Percentiles rank a stretch among this genome's conserved stretches.
Evolutionary conservation across 2,797 vertebrate genomes (phyloP).

Genomic region (Catharus ustulatus): DNA sequence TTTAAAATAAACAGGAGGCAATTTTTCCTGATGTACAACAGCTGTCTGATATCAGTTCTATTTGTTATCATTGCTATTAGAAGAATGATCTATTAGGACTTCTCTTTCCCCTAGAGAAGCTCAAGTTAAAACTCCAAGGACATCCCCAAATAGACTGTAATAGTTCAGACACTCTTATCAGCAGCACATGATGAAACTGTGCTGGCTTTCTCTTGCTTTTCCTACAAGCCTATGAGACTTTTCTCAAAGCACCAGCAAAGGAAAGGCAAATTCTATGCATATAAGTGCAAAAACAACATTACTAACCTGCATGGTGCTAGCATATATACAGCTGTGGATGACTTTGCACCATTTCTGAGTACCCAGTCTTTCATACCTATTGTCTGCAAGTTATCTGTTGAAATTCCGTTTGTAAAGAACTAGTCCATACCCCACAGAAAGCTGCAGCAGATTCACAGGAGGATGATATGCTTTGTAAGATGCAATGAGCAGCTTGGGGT

Average conservation of each 20-base stretch:
- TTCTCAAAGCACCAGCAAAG: background rate
- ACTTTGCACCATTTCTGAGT: background rate
- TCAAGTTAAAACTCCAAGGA: slow-evolving; percentile 61
- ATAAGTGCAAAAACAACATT: background rate
- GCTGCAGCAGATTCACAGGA: background rate
- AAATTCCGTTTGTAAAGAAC: background rate
- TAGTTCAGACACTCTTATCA: slow-evolving; percentile 56
- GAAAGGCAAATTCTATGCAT: background rate
- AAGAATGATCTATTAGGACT: slow-evolving; percentile 58
- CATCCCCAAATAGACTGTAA: slow-evolving; percentile 50
- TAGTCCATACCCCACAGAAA: background rate
- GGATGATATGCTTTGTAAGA: background rate
- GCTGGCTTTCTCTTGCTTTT: slow-evolving; percentile 23
- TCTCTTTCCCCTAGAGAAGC: slow-evolving; percentile 48
- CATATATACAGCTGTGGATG: background rate
- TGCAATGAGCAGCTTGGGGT: background rate
- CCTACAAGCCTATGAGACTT: background rate
- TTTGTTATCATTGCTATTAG: slow-evolving; percentile 48
- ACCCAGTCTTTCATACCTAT: background rate
- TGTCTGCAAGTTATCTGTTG: background rate
- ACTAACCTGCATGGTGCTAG: background rate
- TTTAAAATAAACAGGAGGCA: slow-evolving; percentile 46
- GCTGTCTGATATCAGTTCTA: slow-evolving; percentile 33
- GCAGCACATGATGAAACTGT: slow-evolving; percentile 19
- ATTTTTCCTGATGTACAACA: slow-evolving; percentile 44